Evolutionary conservation across 2,113 vertebrate genomes (phyloP).

Genomic region (Uria aalge): DNA sequence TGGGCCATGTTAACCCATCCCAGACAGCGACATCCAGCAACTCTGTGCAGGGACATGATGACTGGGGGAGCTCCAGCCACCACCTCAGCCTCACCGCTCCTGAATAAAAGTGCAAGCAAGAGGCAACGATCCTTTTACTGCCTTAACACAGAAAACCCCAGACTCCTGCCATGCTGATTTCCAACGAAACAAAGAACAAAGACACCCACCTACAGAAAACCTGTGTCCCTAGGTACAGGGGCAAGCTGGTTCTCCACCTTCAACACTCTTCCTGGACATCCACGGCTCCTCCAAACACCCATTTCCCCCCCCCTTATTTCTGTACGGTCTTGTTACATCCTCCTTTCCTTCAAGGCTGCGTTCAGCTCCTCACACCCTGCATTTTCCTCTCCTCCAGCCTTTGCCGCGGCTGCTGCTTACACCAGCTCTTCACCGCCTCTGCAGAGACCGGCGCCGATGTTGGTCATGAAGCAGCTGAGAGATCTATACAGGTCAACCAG

Average conservation of each 20-base stretch:
- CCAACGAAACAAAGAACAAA: not conserved
- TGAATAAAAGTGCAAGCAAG: not conserved
- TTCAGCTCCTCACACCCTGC: not conserved
- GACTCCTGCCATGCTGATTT: not conserved
- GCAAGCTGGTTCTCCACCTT: not conserved
- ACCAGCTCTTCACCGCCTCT: not conserved
- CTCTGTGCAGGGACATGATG: accelerated
- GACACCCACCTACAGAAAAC: not conserved
- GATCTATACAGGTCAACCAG: not conserved
- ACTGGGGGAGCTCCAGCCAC: accelerated
- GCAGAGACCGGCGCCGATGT: accelerated
- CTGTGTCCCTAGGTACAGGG: not conserved
- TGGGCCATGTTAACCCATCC: not conserved
- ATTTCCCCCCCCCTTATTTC: not conserved
- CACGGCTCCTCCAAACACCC: not conserved
- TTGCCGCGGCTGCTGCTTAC: not conserved
- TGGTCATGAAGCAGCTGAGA: not conserved
- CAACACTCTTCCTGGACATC: not conserved
- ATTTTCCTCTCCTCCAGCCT: not conserved
- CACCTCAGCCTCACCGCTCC: not conserved
- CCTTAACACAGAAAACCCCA: not conserved
- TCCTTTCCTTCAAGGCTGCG: not conserved
- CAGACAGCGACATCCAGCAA: not conserved
- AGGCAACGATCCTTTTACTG: not conserved
- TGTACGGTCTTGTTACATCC: not conserved